phyloP scores from a whole-genome alignment of 2,888 invertebrate genomes.

The Athalia rosae region DNA sequence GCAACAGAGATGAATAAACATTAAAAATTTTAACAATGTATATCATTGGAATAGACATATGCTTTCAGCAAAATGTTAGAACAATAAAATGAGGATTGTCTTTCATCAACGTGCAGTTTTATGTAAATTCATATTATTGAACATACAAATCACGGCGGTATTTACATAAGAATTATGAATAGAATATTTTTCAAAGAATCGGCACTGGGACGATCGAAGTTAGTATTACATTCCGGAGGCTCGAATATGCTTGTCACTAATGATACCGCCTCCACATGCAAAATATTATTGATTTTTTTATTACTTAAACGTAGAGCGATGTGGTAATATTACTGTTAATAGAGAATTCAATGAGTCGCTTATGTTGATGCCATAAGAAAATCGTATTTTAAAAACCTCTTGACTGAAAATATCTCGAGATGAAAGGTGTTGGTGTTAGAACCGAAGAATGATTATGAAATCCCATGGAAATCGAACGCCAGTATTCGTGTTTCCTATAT shows the following conservation, averaged over 20 bases:
- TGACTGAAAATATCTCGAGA: background rate
- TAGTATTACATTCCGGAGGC: too few relatives aligned
- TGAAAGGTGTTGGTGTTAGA: constrained; percentile 10
- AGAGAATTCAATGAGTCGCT: background rate
- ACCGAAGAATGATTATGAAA: background rate
- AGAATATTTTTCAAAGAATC: too few relatives aligned
- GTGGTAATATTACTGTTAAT: constrained; percentile 8
- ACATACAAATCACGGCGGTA: too few relatives aligned
- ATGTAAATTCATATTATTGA: background rate
- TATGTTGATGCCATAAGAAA: too few relatives aligned
- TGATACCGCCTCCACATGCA: too few relatives aligned
- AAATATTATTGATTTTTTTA: background rate
- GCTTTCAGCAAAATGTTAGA: background rate
- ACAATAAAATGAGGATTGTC: constrained; percentile 1
- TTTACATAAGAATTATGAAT: too few relatives aligned
- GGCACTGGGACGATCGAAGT: too few relatives aligned
- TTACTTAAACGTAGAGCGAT: background rate
- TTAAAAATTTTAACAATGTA: constrained; percentile 3
- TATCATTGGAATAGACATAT: background rate
- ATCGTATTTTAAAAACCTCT: background rate
- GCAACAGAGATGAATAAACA: background rate
- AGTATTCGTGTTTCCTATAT: constrained; percentile 44
- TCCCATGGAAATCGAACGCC: constrained; percentile 16
- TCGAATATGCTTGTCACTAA: too few relatives aligned
- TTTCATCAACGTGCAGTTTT: background rate